Base-by-base conservation (phyloP, 2,797 vertebrate genomes). In the Sus cebifrons region DNA sequence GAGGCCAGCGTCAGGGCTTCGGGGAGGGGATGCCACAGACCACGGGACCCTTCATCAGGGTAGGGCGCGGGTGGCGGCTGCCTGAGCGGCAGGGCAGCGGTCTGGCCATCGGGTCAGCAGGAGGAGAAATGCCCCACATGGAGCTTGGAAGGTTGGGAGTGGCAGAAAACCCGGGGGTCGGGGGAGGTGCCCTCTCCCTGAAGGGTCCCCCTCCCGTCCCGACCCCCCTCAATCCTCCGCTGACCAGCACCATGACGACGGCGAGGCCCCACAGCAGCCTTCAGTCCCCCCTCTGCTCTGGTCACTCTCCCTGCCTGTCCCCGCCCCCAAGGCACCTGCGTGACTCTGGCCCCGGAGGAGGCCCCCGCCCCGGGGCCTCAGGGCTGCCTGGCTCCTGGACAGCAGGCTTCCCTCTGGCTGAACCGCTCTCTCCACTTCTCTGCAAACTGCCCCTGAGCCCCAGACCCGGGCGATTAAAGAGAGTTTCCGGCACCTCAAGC, bases 241-340 rank as follows among this genome's bases (percentile, higher is more conserved):
- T 40, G 25, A 21, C 23, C 32, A 10, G 49, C 6, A 3, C 58
- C 49, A 25, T 21, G 40, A 25, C 25, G 12, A 49, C 0, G 0
- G 1, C 0, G 1, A 93, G 15, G 14, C 6, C 3, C 17, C 25
- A 8, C 8, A 0, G 62, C 21, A n/a, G 84, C 44, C 83, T 40
- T 27, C 5, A 3, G 40, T 23, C 25, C 40, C 29, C 25, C 40
- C 0, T 12, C n/a, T 84, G n/a, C 65, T 5, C 49, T 0, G 3
- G 16, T 40, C 71, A 44, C 25, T 40, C 27, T 20, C 36, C 20
- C 2, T 0, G 17, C n/a, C 36, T 5, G 25, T 15, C 13, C 56
- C 44, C 1, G 0, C 18, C 40, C 49, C 15, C 0, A 1, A 23
- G 54, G 1, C n/a, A 25, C 27, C 68, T 29, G 16, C 1, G 3